phyloP scores from a whole-genome alignment of 2,888 invertebrate species.

The Heliconius erato region DNA sequence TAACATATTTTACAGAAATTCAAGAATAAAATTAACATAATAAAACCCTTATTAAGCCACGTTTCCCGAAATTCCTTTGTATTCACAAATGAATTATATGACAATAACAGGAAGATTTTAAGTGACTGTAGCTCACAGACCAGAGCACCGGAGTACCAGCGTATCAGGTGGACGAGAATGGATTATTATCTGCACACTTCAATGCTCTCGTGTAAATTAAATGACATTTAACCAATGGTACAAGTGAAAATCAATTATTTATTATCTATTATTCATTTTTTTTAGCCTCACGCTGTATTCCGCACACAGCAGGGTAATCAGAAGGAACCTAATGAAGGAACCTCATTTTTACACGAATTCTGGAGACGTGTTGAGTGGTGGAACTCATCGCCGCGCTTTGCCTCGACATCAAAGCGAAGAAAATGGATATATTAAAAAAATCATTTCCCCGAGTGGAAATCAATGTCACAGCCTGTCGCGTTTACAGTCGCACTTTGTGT shows the following conservation, averaged over 20 bases:
- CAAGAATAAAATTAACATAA: slow-evolving; percentile 3
- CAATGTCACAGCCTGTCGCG: too few relatives aligned
- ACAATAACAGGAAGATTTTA: slow-evolving; percentile 74
- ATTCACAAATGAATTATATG: slow-evolving; percentile 68
- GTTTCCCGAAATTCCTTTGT: slow-evolving; percentile 1
- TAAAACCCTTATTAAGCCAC: slow-evolving; percentile 8
- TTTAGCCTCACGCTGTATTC: too few relatives aligned
- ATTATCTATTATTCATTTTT: too few relatives aligned
- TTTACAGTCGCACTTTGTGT: too few relatives aligned
- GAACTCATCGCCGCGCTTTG: too few relatives aligned
- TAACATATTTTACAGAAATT: background rate
- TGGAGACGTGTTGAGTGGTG: too few relatives aligned
- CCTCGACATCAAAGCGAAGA: too few relatives aligned
- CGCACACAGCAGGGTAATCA: too few relatives aligned
- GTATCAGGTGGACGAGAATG: slow-evolving; percentile 70
- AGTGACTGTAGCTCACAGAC: slow-evolving; percentile 72
- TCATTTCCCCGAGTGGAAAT: too few relatives aligned
- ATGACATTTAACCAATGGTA: slow-evolving; percentile 71
- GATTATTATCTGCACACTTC: slow-evolving; percentile 78
- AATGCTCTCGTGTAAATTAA: slow-evolving; percentile 81
- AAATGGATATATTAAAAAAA: too few relatives aligned
- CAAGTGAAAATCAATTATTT: slow-evolving; percentile 50
- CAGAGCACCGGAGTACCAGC: slow-evolving; percentile 49
- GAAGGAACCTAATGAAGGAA: too few relatives aligned
- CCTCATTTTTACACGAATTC: too few relatives aligned